These are phyloP conservation scores for Synanthedon tipuliformis DNA, from an alignment of 2,888 invertebrate species.

Conservation along the genomic window DNA sequence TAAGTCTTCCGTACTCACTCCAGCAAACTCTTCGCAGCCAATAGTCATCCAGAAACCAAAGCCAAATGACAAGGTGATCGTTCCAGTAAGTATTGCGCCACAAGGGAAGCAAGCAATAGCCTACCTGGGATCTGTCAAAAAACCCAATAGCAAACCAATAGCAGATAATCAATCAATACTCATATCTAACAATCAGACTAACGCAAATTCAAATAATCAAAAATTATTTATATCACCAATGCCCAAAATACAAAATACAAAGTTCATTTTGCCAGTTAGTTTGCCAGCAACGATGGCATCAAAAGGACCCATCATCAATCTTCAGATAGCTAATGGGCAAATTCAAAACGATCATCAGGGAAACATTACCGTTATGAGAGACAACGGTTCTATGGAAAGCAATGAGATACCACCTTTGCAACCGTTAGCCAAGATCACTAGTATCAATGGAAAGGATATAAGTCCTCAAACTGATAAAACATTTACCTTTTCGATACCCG, in stretches of 20 bases:
- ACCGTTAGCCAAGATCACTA: slow-evolving; percentile 41
- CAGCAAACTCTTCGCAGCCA: slow-evolving; percentile 55
- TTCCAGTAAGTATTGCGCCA: slow-evolving; percentile 59
- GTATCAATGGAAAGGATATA: slow-evolving; percentile 47
- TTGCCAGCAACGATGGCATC: slow-evolving; percentile 67
- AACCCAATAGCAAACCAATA: slow-evolving; percentile 43
- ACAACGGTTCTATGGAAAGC: slow-evolving; percentile 34
- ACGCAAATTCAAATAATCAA: slow-evolving; percentile 53
- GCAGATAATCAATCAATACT: slow-evolving; percentile 57
- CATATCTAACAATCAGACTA: slow-evolving; percentile 55
- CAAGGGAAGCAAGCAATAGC: slow-evolving; percentile 62
- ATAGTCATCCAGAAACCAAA: slow-evolving; percentile 71
- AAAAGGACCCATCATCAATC: slow-evolving; percentile 73
- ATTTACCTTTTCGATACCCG: slow-evolving; percentile 52
- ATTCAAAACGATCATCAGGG: slow-evolving; percentile 72
- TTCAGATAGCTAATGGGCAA: slow-evolving; percentile 76
- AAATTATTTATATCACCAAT: slow-evolving; percentile 71
- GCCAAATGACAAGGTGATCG: slow-evolving; percentile 56
- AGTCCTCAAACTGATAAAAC: slow-evolving; percentile 43
- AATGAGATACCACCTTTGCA: slow-evolving; percentile 58
- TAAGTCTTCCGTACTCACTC: slow-evolving; percentile 51
- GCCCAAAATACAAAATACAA: slow-evolving; percentile 69
- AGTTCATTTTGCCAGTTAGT: slow-evolving; percentile 64
- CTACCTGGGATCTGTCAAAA: slow-evolving; percentile 69
- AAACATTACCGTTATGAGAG: slow-evolving; percentile 72